Evolutionary conservation across 2,113 vertebrate species (phyloP).

Genomic region (Anser cygnoides): DNA sequence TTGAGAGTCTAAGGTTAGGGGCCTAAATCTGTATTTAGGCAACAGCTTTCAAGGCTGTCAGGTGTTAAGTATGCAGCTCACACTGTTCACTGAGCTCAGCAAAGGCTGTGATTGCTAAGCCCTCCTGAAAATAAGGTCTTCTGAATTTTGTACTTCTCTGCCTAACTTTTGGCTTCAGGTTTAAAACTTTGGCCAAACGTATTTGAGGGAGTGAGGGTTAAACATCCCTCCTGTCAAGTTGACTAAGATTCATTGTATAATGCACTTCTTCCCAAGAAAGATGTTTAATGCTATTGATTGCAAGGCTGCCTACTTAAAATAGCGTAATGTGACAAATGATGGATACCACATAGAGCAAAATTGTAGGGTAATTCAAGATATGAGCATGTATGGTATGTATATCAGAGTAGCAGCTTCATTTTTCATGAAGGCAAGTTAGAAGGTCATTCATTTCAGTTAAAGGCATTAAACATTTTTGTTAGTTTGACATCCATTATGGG

Average conservation of each 20-base stretch:
- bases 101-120: neutral
- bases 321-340: conserved; percentile 59
- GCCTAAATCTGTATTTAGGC: neutral
- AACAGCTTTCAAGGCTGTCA: neutral
- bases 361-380: conserved; percentile 38
- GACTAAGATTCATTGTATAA: conserved; percentile 9
- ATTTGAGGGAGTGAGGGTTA: neutral
- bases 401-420: conserved; percentile 41
- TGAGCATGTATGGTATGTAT: neutral
- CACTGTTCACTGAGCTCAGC: neutral
- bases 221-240: neutral
- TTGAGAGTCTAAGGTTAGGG: neutral
- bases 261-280: conserved; percentile 32
- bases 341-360: conserved; percentile 10
- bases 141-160: neutral
- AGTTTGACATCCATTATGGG: conserved; percentile 38
- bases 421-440: conserved; percentile 27
- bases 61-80: neutral
- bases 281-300: conserved; percentile 59
- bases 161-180: neutral
- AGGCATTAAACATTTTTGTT: conserved; percentile 27
- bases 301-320: conserved; percentile 55
- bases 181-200: conserved; percentile 11
- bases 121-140: neutral
- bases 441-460: conserved; percentile 55